phyloP scores from a whole-genome alignment of 2,888 invertebrate species.

The Drosophila gaucha region DNA sequence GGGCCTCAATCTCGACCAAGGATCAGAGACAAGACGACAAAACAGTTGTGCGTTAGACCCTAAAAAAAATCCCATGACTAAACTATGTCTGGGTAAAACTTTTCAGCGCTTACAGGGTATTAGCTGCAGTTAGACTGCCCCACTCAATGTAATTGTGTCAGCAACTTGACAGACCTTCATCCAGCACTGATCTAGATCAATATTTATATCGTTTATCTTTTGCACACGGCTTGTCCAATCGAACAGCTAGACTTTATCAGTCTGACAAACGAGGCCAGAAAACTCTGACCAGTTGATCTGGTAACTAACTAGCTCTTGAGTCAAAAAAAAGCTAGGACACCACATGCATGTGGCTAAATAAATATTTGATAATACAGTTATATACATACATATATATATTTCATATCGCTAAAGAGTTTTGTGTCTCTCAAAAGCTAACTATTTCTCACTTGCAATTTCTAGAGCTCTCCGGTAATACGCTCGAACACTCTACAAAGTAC shows the following conservation, averaged over 20 bases:
- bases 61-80: constrained; percentile 4
- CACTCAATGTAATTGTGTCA: too few relatives aligned
- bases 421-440: too few relatives aligned
- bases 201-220: not conserved
- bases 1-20: constrained; percentile 1
- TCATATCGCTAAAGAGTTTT: too few relatives aligned
- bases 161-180: too few relatives aligned
- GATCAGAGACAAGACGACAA: not conserved
- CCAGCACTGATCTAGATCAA: not conserved
- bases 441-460: too few relatives aligned
- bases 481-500: not conserved
- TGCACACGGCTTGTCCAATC: not conserved
- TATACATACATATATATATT: not conserved
- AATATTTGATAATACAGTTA: not conserved
- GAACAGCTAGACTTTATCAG: not conserved
- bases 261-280: not conserved
- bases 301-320: too few relatives aligned
- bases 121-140: too few relatives aligned
- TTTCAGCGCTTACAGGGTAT: too few relatives aligned
- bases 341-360: not conserved
- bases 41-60: constrained; percentile 6
- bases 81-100: not conserved
- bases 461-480: too few relatives aligned
- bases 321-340: not conserved
- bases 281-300: not conserved